Evolutionary conservation across 1,140 invertebrate species (phyloP), one percentile per base, ranked within the genome.

Genomic region (Lepidurus couesii): DNA sequence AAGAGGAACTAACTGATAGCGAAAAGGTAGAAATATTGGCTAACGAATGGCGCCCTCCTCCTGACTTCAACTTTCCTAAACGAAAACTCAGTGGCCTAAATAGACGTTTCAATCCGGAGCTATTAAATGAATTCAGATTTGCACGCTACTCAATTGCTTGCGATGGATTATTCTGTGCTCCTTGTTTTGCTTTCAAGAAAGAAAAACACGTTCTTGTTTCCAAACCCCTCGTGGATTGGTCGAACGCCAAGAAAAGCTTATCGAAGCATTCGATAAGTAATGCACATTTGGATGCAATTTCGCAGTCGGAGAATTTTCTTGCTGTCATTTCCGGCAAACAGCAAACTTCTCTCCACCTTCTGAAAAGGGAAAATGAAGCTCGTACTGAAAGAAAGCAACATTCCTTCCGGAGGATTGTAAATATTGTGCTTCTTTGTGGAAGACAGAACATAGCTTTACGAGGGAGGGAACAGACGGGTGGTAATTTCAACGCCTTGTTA

Each of bases 71-170:
- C 10, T 76, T 76, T 42, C 75, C 5, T n/a, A 42, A 24, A 43
- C 21, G 75, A 10, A 11, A n/a, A 10, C 44, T 42, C 16, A 24
- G n/a, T 5, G 5, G 75, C n/a, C n/a, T 2, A 21, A 42, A 76
- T 44, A 76, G 75, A 4, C 75, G 7, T 1, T 76, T 24, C 42
- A 76, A 44, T 42, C n/a, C 34, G 16, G 42, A 76, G 9, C 4
- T 76, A 42, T 76, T 76, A 44, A n/a, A 21, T 42, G 34, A 76
- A 26, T 76, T 76, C 44, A 24, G 16, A n/a, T 42, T 76, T 76
- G 16, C 9, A 1, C 44, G 75, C 7, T 76, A 76, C 6, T 76
- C 75, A 7, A 42, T 1, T 4, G 42, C 75, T 26, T 76, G 75
- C n/a, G 75, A 76, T 76, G 75, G 75, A 26, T 4, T 76, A 3